phyloP scores from a whole-genome alignment of 2,113 vertebrate species.

The Ophiodon elongatus region DNA sequence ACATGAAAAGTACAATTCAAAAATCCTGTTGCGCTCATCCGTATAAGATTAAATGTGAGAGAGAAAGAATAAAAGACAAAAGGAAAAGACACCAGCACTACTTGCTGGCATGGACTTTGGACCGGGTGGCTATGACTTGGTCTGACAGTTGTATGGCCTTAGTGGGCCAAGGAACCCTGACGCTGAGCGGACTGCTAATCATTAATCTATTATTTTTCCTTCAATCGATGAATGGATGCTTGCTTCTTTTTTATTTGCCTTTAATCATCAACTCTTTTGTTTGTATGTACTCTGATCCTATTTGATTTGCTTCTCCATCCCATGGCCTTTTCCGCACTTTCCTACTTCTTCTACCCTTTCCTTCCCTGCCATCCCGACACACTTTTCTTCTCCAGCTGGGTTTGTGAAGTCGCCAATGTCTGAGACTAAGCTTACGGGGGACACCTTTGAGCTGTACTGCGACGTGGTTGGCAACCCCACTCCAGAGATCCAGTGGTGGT shows the following conservation, averaged over 20 bases:
- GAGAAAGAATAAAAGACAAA: neutral
- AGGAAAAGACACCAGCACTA: neutral
- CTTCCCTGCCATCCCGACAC: constrained; percentile 63
- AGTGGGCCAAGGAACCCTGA: constrained; percentile 41
- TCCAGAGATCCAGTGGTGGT: constrained; percentile 99
- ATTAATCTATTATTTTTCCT: constrained; percentile 63
- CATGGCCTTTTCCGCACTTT: constrained; percentile 64
- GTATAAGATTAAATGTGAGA: neutral
- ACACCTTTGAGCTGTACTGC: constrained; percentile 99
- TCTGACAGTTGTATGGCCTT: constrained; percentile 42
- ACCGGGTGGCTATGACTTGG: constrained; percentile 53
- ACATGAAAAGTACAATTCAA: neutral
- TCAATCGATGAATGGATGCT: constrained; percentile 67
- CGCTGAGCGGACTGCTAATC: constrained; percentile 50
- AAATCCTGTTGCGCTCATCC: neutral
- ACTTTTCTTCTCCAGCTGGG: constrained; percentile 93
- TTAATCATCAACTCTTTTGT: constrained; percentile 74
- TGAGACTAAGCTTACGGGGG: constrained; percentile 99
- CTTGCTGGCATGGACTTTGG: constrained; percentile 30
- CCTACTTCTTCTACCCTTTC: constrained; percentile 68
- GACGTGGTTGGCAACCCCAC: constrained; percentile 97
- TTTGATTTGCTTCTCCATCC: constrained; percentile 68
- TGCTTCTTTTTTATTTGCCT: constrained; percentile 71
- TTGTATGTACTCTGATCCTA: constrained; percentile 61
- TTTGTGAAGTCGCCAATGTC: constrained; percentile 99